phyloP scores from a whole-genome alignment of 2,888 invertebrate genomes.

The Erebia aethiops region DNA sequence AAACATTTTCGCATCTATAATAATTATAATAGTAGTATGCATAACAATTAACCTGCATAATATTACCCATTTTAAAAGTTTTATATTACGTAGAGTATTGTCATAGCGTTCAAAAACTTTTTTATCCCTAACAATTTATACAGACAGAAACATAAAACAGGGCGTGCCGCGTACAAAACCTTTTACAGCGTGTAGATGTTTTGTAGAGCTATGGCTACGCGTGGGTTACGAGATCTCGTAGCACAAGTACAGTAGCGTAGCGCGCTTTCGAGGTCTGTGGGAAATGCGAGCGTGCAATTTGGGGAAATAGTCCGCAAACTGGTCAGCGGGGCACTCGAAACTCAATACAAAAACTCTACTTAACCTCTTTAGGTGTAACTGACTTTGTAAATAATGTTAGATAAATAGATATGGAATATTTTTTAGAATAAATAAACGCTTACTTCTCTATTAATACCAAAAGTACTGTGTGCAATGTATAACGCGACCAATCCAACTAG shows the following conservation, averaged over 20 bases:
- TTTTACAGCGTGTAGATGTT: neutral
- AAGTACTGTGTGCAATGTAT: no score
- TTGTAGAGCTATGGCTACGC: constrained; percentile 8
- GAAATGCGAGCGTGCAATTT: constrained; percentile 61
- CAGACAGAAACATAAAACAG: neutral
- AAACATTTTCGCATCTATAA: no score
- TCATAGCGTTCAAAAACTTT: no score
- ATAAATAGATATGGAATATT: no score
- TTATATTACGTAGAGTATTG: no score
- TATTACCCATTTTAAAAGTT: no score
- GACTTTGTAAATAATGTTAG: neutral
- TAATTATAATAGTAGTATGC: no score
- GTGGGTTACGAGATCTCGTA: constrained; percentile 13
- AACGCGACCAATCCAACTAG: no score
- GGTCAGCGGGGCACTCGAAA: constrained; percentile 54
- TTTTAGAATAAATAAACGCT: no score
- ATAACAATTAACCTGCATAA: no score
- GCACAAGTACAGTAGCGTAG: constrained; percentile 42
- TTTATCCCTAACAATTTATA: no score
- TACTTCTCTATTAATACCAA: no score
- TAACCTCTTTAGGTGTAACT: neutral
- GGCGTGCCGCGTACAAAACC: neutral
- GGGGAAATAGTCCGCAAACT: constrained; percentile 60
- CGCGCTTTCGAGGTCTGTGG: constrained; percentile 62
- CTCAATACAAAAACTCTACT: constrained; percentile 3